phyloP scores from a whole-genome alignment of 2,888 invertebrate species.

The Fragum whitleyi region DNA sequence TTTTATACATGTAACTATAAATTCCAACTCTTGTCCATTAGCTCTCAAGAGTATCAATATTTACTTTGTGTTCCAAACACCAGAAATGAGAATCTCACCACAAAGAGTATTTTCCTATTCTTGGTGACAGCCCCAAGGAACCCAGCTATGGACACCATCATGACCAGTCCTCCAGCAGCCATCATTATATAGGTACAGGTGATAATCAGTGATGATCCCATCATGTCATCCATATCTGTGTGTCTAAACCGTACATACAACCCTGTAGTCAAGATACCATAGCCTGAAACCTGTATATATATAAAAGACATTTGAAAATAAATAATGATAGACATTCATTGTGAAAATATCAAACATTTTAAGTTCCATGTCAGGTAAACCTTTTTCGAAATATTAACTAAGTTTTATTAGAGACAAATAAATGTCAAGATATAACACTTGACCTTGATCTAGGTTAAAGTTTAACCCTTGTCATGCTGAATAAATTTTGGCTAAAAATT shows the following conservation, averaged over 20 bases:
- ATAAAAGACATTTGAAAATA: too few species aligned
- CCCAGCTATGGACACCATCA: constrained; percentile 58
- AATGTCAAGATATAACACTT: too few species aligned
- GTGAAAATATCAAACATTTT: neutral
- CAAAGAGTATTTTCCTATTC: constrained; percentile 43
- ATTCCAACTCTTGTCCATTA: too few species aligned
- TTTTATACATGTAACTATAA: too few species aligned
- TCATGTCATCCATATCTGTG: constrained; percentile 47
- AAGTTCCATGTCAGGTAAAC: too few species aligned
- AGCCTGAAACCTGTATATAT: constrained; percentile 54
- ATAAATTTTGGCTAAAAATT: too few species aligned
- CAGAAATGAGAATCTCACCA: constrained; percentile 52
- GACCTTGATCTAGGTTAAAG: too few species aligned
- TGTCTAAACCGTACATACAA: constrained; percentile 46
- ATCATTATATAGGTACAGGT: constrained; percentile 60
- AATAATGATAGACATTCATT: neutral
- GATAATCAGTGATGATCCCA: constrained; percentile 52
- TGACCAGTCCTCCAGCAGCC: constrained; percentile 55
- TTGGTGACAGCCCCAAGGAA: constrained; percentile 57
- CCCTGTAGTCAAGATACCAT: constrained; percentile 49
- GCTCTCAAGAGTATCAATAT: too few species aligned
- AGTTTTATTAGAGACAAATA: too few species aligned
- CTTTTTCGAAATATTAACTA: too few species aligned
- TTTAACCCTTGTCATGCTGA: too few species aligned
- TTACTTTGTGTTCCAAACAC: too few species aligned